Evolutionary conservation across 2,888 invertebrate species (phyloP).

Genomic region (Cantharis rustica): DNA sequence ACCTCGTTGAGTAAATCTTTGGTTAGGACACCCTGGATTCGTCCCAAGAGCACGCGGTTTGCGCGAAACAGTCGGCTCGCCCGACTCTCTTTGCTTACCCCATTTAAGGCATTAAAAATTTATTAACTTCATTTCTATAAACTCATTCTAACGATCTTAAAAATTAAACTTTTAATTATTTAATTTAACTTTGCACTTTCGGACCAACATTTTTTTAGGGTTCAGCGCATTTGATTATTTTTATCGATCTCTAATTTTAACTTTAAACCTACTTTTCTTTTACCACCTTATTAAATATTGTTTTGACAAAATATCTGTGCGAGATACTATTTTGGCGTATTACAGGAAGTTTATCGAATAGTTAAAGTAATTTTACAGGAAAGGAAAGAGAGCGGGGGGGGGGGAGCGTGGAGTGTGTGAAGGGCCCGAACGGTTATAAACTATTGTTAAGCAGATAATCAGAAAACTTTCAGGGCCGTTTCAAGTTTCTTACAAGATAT

Average conservation of each 20-base stretch:
- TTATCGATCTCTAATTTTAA: neutral
- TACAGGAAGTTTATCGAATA: slow-evolving; percentile 18
- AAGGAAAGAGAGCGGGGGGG: neutral
- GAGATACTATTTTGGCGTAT: neutral
- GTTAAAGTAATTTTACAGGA: slow-evolving; percentile 17
- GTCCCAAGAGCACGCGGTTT: slow-evolving; percentile 30
- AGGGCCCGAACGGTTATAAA: slow-evolving; percentile 17
- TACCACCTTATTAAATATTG: too few relatives aligned
- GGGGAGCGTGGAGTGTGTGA: neutral
- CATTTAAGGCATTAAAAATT: slow-evolving; percentile 25
- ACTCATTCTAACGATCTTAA: neutral
- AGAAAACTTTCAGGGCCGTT: slow-evolving; percentile 21
- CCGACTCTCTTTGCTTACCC: slow-evolving; percentile 15
- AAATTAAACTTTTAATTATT: neutral
- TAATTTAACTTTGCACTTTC: neutral
- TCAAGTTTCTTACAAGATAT: slow-evolving; percentile 22
- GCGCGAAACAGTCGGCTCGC: slow-evolving; percentile 22
- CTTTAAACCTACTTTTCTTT: neutral
- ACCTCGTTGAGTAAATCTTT: slow-evolving; percentile 38
- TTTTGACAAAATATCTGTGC: neutral
- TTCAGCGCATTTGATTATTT: neutral
- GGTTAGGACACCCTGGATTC: slow-evolving; percentile 30
- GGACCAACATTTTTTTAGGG: neutral
- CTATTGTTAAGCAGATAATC: slow-evolving; percentile 24
- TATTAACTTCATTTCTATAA: slow-evolving; percentile 8